Conservation (phyloP, 2,113 vertebrate species). For the Emydura subglobosa region DNA sequence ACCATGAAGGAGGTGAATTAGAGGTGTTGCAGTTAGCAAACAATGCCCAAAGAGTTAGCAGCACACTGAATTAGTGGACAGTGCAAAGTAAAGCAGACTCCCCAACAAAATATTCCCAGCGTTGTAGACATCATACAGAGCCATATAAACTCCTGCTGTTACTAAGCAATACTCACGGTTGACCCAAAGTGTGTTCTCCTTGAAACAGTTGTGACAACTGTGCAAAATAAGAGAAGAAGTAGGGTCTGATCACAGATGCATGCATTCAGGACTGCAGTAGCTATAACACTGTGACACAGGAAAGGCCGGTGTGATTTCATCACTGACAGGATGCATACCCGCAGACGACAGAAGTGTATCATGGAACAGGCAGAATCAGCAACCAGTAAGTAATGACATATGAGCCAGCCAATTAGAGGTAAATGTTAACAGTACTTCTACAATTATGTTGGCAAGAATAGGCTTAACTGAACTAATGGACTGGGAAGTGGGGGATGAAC, state of each 20-base stretch:
- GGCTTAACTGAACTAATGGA: background rate
- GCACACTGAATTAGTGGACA: background rate
- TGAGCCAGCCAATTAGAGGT: background rate
- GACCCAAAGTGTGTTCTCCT: background rate
- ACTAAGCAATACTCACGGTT: background rate
- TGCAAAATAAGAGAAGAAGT: background rate
- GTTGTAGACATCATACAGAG: background rate
- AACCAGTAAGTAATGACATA: background rate
- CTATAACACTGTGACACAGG: background rate
- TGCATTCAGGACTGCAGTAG: background rate
- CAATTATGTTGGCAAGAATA: background rate
- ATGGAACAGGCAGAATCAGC: background rate
- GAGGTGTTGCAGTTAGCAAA: background rate
- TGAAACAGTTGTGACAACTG: background rate
- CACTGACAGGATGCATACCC: background rate
- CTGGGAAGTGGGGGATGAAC: background rate
- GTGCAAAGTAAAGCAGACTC: background rate
- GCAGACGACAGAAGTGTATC: fast-evolving
- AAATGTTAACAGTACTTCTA: background rate
- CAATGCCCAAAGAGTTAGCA: background rate
- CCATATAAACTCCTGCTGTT: background rate
- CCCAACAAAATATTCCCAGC: background rate
- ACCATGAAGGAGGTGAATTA: background rate
- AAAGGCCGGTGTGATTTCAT: background rate
- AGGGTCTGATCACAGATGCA: background rate